Evolutionary conservation across 92 coral and sea anemone genomes (phyloP).

Genomic region (Epizoanthus stellaris): DNA sequence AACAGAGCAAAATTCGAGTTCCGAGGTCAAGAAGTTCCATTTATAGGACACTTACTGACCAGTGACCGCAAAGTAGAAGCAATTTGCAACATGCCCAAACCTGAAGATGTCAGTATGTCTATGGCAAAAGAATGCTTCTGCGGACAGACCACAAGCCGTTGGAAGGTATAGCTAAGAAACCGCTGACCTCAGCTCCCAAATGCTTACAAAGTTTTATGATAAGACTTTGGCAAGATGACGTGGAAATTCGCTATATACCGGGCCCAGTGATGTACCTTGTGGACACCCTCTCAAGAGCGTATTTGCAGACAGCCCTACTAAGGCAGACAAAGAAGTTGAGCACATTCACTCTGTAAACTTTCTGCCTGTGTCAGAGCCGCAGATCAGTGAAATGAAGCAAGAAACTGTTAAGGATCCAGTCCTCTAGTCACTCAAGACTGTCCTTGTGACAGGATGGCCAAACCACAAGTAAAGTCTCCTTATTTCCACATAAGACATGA

Average conservation of each 20-base stretch:
- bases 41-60: constrained; percentile 55
- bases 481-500: constrained; percentile 53
- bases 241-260: too few relatives aligned
- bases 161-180: too few relatives aligned
- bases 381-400: constrained; percentile 22
- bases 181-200: constrained; percentile 53
- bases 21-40: constrained; percentile 35
- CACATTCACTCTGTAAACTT: too few relatives aligned
- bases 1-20: constrained; percentile 18
- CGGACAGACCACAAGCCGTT: too few relatives aligned
- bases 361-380: too few relatives aligned
- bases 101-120: constrained; percentile 54
- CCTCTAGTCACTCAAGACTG: constrained; percentile 44
- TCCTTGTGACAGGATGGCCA: constrained; percentile 67
- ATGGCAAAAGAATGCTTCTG: constrained; percentile 49
- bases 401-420: constrained; percentile 68
- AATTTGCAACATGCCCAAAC: constrained; percentile 49
- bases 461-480: constrained; percentile 23
- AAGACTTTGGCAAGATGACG: constrained; percentile 40
- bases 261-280: constrained; percentile 31
- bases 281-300: constrained; percentile 54
- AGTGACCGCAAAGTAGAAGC: too few relatives aligned
- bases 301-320: too few relatives aligned
- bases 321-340: too few relatives aligned
- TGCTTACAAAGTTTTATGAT: constrained; percentile 51